Base-by-base conservation (phyloP, 2,113 vertebrate species). In the Balaenoptera acutorostrata region DNA sequence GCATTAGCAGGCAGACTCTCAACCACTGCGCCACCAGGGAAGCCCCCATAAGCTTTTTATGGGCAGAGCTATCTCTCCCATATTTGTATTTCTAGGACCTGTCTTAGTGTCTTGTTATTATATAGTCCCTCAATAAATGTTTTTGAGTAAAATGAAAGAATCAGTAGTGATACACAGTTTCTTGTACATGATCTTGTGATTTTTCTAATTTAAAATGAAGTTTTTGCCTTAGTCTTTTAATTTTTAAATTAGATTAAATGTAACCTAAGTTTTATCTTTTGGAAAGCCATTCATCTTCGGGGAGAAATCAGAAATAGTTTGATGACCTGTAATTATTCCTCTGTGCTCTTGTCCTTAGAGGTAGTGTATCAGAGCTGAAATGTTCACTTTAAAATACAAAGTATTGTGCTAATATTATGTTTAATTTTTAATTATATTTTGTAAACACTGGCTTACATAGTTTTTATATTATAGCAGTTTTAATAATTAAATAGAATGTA, bases 401-500 rank as follows among this genome's bases (percentile, higher is more conserved):
- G 29, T 52, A 74, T 44, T 74, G 2, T 96, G 64, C 23, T 69
- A 71, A 49, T 90, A 52, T 59, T 36, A n/a, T 81, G 14, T n/a
- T 87, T 86, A 55, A n/a, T 27, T 93, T 93, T 96, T 74, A 82
- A 17, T 86, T 90, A 71, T 64, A n/a, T 68, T 89, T 94, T 94
- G 13, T 64, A 68, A 89, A 57, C 49, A 39, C 72, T 72, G 83
- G 29, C n/a, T 88, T 89, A 10, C 9, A 71, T 78, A 29, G 33
- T 31, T 74, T 95, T 88, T 80, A 63, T 69, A 63, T 63, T 78
- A 20, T 44, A 75, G 27, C n/a, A 88, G 29, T 88, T 90, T 92
- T 88, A 31, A 3, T 88, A 83, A 49, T 64, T 78, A 78, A 90
- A 57, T 49, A 80, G 13, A 87, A n/a, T 86, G 15, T 86, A 29